Evolutionary conservation across 2,888 invertebrate genomes (phyloP), one percentile per base, ranked within the genome.

Genomic region (Crepidodera aurea): DNA sequence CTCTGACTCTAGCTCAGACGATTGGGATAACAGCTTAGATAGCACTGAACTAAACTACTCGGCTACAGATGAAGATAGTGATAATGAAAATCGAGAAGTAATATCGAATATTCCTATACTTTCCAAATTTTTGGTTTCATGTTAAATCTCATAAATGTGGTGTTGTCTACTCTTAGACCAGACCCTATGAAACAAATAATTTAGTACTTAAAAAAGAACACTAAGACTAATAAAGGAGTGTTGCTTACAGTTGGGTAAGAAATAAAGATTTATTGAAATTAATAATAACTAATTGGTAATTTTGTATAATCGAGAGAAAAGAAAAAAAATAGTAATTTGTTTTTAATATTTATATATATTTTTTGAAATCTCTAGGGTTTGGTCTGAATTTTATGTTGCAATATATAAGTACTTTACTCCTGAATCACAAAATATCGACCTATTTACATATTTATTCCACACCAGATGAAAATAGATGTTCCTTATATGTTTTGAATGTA

Each of bases 21-120:
- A 79, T 54, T 79, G 79, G 79, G 79, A 79, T 57, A 73, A 77
- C 50, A 79, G 79, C 64, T 71, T 78, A n/a, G 73, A 74, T 48
- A 78, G 79, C 64, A 76, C 78, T 4, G 78, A 80, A 65, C 69
- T 80, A 25, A 78, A 79, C 66, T 75, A 76, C 67, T 73, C 73
- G 5, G 72, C 67, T n/a, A 72, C 76, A 13, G 76, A 76, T 48
- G 73, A 75, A 15, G 75, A 75, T 22, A 75, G 71, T 56, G 78
- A 78, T 39, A 75, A 76, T 54, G 78, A 78, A 54, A 75, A 76
- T 53, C 77, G 78, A 48, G 77, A 78, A 51, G 64, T 77, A 34
- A 59, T 76, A 6, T 69, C 71, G n/a, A 71, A 75, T 60, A 68
- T 76, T 54, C 77, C 78, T 12, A 76, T 75, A 64, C 62, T 79